Base-by-base conservation (phyloP, 1,140 invertebrate genomes). In the Caenorhabditis latens region DNA sequence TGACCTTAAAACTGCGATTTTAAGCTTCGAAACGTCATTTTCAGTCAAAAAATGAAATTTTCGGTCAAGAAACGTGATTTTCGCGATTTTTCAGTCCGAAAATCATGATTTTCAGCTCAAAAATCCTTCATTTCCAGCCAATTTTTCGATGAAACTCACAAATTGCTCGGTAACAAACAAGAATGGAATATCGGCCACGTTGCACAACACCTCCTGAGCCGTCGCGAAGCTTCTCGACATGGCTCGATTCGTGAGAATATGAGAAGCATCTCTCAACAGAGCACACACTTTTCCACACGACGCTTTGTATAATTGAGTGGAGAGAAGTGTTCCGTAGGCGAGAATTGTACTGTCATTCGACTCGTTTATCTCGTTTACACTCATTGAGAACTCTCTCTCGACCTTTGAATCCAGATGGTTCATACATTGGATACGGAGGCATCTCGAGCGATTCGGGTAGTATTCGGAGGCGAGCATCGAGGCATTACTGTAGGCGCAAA, bases 181-280 rank as follows among this genome's bases (percentile, higher is more conserved):
- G 86, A 93, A 93, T 24, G 94, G 94, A 90, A 93, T 94, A 55
- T 94, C 93, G 84, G 93, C 91, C 61, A 94, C 91, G n/a, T 91
- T 88, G 58, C 93, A 90, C 53, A 94, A 90, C 42, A 93, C 90
- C 84, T 94, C 93, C 85, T 94, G 87, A 24, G 92, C 91, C 42
- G 90, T 88, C 16, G 86, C 84, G 42, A 92, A 88, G 24, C 89
- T 87, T 24, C 48, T 84, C 4, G 91, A 90, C 53, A 92, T 86
- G 88, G 90, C 16, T 71, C 84, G 16, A 53, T 50, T 83, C 43
- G n/a, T 46, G 21, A 93, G 42, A 9, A 90, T 55, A 83, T 92
- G 87, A 53, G 83, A 91, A 11, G 92, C 92, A 85, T 93, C 93
- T 65, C 93, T 87, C 6, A 93, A 89, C 21, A 93, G 85, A 32